phyloP scores from a whole-genome alignment of 2,888 invertebrate genomes.

The Malthinus seriepunctatus region DNA sequence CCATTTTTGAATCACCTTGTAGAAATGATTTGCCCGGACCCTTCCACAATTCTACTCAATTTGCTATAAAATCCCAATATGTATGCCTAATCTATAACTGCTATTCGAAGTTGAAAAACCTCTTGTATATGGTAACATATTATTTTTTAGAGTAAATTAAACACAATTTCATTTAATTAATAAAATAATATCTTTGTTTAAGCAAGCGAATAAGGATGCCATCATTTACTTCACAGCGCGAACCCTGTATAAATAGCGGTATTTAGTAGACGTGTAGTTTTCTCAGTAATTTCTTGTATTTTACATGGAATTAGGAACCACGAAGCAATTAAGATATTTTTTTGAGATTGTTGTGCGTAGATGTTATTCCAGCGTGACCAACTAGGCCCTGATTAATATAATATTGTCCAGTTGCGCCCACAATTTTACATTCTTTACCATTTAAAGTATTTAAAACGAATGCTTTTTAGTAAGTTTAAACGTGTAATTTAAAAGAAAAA shows the following conservation, averaged over 20 bases:
- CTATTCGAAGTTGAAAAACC: too few relatives aligned
- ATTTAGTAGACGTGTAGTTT: constrained; percentile 13
- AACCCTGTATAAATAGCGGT: constrained; percentile 11
- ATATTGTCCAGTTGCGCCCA: constrained; percentile 13
- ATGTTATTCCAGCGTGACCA: constrained; percentile 22
- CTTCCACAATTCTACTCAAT: too few relatives aligned
- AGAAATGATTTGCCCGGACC: too few relatives aligned
- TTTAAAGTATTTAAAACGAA: background rate
- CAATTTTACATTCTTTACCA: constrained; percentile 7
- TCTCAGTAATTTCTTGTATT: constrained; percentile 10
- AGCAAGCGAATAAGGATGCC: constrained; percentile 10
- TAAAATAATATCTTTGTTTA: background rate
- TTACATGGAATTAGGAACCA: constrained; percentile 20
- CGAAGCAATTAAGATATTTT: constrained; percentile 16
- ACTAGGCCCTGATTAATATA: constrained; percentile 20
- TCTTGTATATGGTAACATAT: too few relatives aligned
- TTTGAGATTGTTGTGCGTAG: constrained; percentile 16
- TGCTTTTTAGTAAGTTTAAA: background rate
- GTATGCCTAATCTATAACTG: too few relatives aligned
- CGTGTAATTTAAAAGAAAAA: background rate
- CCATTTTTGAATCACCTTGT: too few relatives aligned
- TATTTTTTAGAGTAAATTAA: too few relatives aligned
- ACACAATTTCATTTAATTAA: too few relatives aligned
- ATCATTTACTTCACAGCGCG: constrained; percentile 14
- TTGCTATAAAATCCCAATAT: too few relatives aligned